Evolutionary conservation across 2,888 invertebrate genomes (phyloP).

Genomic region (Amphipyra tragopoginis): DNA sequence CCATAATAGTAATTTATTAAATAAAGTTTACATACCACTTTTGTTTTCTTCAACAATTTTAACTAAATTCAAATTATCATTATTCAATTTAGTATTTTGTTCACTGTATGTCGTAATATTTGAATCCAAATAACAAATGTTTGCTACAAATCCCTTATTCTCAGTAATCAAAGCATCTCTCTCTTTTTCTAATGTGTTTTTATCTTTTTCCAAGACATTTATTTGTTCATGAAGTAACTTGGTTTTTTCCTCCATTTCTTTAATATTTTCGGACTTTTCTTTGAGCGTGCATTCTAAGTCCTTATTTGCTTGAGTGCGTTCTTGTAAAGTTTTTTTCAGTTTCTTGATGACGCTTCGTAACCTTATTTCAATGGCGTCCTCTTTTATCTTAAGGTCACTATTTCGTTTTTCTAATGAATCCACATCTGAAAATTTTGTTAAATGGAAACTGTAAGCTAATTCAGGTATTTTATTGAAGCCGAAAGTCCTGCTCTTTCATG

Average conservation of each 20-base stretch:
- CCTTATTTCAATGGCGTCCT: conserved; percentile 27
- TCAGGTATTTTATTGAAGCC: too few relatives aligned
- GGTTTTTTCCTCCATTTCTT: conserved; percentile 61
- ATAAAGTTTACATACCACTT: conserved; percentile 60
- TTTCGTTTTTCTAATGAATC: conserved; percentile 58
- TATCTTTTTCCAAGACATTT: conserved; percentile 67
- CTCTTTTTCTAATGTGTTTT: conserved; percentile 45
- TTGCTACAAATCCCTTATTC: conserved; percentile 14
- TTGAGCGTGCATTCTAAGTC: conserved; percentile 62
- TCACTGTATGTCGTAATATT: conserved; percentile 29
- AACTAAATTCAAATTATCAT: conserved; percentile 57
- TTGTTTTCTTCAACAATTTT: conserved; percentile 65
- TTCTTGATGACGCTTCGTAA: conserved; percentile 46
- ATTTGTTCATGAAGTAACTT: conserved; percentile 57
- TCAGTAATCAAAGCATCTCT: conserved; percentile 35
- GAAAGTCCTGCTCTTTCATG: too few relatives aligned
- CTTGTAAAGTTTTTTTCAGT: conserved; percentile 51
- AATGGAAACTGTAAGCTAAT: neutral
- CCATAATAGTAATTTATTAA: neutral
- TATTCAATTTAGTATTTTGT: conserved; percentile 47
- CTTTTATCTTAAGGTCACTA: conserved; percentile 56
- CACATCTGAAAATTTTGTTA: conserved; percentile 61
- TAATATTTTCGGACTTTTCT: conserved; percentile 63
- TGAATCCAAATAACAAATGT: conserved; percentile 21
- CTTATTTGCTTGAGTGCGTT: conserved; percentile 55